phyloP scores from a whole-genome alignment of 1,140 invertebrate genomes.

The Penaeus vannamei region DNA sequence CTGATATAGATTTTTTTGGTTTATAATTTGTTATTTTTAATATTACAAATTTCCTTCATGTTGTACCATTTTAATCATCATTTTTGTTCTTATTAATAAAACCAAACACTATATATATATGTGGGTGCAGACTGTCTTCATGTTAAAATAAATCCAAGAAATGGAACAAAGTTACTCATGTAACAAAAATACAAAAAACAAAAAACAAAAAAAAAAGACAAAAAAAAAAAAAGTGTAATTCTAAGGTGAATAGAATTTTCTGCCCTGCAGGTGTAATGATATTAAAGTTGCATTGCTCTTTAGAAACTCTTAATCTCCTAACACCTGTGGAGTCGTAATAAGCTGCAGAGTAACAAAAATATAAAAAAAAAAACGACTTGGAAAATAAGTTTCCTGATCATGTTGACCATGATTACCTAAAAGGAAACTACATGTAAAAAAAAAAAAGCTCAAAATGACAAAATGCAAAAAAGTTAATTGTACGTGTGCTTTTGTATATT shows the following conservation, averaged over 20 bases:
- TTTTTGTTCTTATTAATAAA: slow-evolving; percentile 35
- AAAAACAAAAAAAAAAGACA: too few species aligned
- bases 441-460: slow-evolving; percentile 64
- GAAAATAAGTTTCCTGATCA: slow-evolving; percentile 54
- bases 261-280: slow-evolving; percentile 45
- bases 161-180: slow-evolving; percentile 51
- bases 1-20: neutral
- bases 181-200: slow-evolving; percentile 34
- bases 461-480: slow-evolving; percentile 62
- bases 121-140: slow-evolving; percentile 34
- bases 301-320: slow-evolving; percentile 39
- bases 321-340: slow-evolving; percentile 54
- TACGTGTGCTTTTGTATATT: slow-evolving; percentile 62
- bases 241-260: slow-evolving; percentile 57
- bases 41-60: neutral
- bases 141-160: slow-evolving; percentile 48
- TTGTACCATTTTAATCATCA: neutral
- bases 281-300: slow-evolving; percentile 42
- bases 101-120: slow-evolving; percentile 37
- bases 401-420: slow-evolving; percentile 59
- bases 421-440: slow-evolving; percentile 50
- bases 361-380: slow-evolving; percentile 41
- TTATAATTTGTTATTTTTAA: slow-evolving; percentile 6
- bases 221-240: neutral
- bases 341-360: slow-evolving; percentile 62